These are phyloP conservation scores for Apis dorsata DNA, from an alignment of 1,140 invertebrate species.

Conservation along the genomic window DNA sequence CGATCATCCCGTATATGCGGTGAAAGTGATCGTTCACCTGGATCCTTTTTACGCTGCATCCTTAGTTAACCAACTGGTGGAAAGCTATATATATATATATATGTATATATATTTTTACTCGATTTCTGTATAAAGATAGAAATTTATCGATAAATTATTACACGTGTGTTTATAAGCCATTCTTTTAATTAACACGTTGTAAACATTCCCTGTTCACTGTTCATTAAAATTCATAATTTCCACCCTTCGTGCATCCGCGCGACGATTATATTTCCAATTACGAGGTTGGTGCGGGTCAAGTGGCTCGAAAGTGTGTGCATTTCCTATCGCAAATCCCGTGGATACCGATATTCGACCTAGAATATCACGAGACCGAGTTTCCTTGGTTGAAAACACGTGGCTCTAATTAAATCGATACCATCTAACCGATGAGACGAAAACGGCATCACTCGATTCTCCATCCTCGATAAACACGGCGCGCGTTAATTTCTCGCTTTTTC, in stretches of 20 bases:
- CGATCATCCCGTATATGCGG: constrained; percentile 4
- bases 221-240: constrained; percentile 9
- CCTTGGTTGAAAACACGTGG: not conserved
- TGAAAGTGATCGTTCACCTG: constrained; percentile 25
- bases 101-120: not conserved
- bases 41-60: not conserved
- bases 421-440: not conserved
- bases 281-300: not conserved
- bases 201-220: not conserved
- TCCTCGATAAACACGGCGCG: not conserved
- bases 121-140: not conserved
- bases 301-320: no score
- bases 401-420: constrained; percentile 15
- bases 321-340: no score
- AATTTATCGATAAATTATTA: not conserved
- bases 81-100: not conserved
- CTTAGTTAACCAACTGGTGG: not conserved
- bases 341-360: not conserved
- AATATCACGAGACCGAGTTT: not conserved
- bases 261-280: not conserved
- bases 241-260: not conserved
- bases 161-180: not conserved
- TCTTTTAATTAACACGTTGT: not conserved
- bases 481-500: not conserved
- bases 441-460: not conserved